Base-by-base conservation (phyloP, 2,888 invertebrate genomes). In the Carterocephalus palaemon region DNA sequence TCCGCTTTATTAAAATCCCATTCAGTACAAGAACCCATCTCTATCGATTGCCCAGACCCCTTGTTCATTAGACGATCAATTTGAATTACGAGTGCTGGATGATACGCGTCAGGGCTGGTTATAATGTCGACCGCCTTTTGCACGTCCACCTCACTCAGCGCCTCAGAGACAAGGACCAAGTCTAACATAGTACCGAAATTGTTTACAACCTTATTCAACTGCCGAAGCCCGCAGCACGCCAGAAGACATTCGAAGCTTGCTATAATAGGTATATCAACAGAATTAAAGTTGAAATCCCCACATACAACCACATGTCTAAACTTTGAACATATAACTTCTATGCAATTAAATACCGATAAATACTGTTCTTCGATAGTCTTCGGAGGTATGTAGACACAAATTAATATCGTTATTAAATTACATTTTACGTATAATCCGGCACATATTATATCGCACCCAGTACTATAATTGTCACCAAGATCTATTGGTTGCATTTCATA, bases 1-100 rank as follows among this genome's bases (percentile, higher is more conserved):
- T 36, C 16, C 4, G 34, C 34, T 15, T 23, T 34, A 8, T 23
- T 15, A 10, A 34, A 34, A 13, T 34, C 23, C 34, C 23, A 36
- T 13, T 24, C 36, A 15, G 16, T 36, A 9, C 23, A 9, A 24
- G 12, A 16, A 12, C 19, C 9, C 1, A 36, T 24, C 15, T 12
- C 15, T 13, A n/a, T 1, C 4, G n/a, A 7, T 2, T 22, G 34
- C 8, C 13, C 8, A n/a, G 3, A 13, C 9, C 13, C n/a, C 8
- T 3, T 4, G 2, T 2, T 4, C 0, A 9, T 13, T 9, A 9
- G 5, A 6, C 36, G 23, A 5, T 23, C 8, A 1, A 36, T 13
- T 8, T 13, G n/a, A 2, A 36, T 5, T 23, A 24, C 36, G 6
- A 36, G 36, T 9, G 36, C 23, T 1, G 36, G 36, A 9, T 36